These are phyloP conservation scores for Andrena fulva DNA, from an alignment of 2,888 invertebrate species.

Conservation along the genomic window DNA sequence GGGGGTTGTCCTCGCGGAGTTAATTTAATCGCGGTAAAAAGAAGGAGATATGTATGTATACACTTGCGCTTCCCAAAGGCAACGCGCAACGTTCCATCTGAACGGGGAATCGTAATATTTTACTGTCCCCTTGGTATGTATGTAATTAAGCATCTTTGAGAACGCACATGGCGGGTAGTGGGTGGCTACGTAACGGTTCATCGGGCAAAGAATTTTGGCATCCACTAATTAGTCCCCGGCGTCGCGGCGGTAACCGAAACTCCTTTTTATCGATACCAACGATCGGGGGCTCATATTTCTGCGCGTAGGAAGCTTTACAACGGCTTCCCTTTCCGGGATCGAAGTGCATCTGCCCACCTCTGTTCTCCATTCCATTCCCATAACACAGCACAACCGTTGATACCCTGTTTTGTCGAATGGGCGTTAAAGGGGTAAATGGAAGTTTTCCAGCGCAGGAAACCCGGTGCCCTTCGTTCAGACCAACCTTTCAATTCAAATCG, in stretches of 20 bases:
- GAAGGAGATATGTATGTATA: conserved; percentile 6
- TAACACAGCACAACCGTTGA: conserved; percentile 47
- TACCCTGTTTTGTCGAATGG: conserved; percentile 28
- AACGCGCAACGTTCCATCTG: not conserved
- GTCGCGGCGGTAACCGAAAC: conserved; percentile 54
- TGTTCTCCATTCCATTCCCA: conserved; percentile 56
- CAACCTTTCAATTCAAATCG: not conserved
- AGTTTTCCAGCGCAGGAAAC: not conserved
- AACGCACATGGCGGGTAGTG: conserved; percentile 24
- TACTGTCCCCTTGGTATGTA: conserved; percentile 28
- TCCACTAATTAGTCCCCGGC: conserved; percentile 57
- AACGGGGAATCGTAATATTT: conserved; percentile 41
- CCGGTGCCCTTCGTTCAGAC: not conserved
- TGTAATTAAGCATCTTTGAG: conserved; percentile 35
- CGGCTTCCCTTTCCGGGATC: conserved; percentile 73
- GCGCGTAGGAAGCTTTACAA: conserved; percentile 64
- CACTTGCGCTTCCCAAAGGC: not conserved
- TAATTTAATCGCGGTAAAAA: conserved; percentile 35
- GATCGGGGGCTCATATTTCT: conserved; percentile 69
- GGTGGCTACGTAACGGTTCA: conserved; percentile 44
- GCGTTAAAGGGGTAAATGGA: not conserved
- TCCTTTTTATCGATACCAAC: conserved; percentile 59
- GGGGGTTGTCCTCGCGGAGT: not conserved
- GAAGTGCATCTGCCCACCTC: conserved; percentile 60
- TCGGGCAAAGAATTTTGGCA: conserved; percentile 49